Conservation (phyloP, 2,888 invertebrate genomes). For the Plemyria rubiginata region DNA sequence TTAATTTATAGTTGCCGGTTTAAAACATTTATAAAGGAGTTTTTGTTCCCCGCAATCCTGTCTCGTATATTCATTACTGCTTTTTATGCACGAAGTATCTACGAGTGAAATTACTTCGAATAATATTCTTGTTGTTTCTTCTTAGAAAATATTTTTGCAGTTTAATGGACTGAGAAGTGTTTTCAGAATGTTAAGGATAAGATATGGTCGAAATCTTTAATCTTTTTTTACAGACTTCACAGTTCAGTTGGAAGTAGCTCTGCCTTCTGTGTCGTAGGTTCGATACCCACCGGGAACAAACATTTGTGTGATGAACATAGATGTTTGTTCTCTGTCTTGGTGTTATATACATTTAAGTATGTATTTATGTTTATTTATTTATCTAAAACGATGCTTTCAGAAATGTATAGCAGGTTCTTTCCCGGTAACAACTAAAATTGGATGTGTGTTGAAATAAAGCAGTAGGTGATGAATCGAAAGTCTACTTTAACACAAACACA, state of each 20-base stretch:
- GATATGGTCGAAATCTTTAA: too few relatives aligned
- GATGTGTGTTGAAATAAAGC: not conserved
- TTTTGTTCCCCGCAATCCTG: slow-evolving; percentile 44
- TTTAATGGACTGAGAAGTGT: slow-evolving; percentile 23
- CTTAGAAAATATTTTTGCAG: slow-evolving; percentile 9
- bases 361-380: too few relatives aligned
- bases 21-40: slow-evolving; percentile 49
- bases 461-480: not conserved
- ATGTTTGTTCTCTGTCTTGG: too few relatives aligned
- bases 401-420: not conserved
- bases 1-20: slow-evolving; percentile 53
- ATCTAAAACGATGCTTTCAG: too few relatives aligned
- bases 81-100: slow-evolving; percentile 34
- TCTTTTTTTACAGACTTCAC: too few relatives aligned
- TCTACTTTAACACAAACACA: not conserved
- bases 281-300: too few relatives aligned
- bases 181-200: too few relatives aligned
- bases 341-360: too few relatives aligned
- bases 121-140: slow-evolving; percentile 20
- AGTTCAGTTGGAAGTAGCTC: too few relatives aligned
- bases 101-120: slow-evolving; percentile 28
- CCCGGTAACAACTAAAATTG: not conserved
- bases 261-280: too few relatives aligned
- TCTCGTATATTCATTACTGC: slow-evolving; percentile 40
- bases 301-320: too few relatives aligned